A percentile compares a stretch with the other conserved stretches of the same genome.
Evolutionary conservation across 2,113 vertebrate genomes (phyloP).

Genomic region (Cyprinodon variegatus): DNA sequence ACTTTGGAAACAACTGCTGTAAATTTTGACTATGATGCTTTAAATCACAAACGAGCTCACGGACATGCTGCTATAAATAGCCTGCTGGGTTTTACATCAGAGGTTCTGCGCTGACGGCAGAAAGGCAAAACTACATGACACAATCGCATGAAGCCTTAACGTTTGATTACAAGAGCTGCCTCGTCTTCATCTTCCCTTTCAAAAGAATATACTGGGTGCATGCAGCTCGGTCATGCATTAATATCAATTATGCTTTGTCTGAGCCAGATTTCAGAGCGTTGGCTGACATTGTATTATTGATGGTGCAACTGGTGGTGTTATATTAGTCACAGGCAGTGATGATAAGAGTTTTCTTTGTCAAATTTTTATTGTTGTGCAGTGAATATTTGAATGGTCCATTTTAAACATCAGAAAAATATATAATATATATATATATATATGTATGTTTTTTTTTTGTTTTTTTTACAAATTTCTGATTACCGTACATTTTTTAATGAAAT

Average conservation of each 20-base stretch:
- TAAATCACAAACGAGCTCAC: slow-evolving; percentile 63
- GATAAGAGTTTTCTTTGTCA: neutral
- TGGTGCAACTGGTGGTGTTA: slow-evolving; percentile 3
- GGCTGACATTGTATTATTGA: neutral
- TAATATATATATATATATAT: too few relatives aligned
- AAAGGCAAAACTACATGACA: slow-evolving; percentile 27
- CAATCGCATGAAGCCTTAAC: slow-evolving; percentile 19
- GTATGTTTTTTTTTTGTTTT: neutral
- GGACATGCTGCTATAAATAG: slow-evolving; percentile 72
- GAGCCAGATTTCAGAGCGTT: neutral
- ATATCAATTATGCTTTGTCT: slow-evolving; percentile 5
- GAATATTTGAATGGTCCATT: neutral
- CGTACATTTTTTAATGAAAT: neutral
- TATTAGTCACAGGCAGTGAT: neutral
- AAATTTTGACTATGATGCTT: slow-evolving; percentile 47
- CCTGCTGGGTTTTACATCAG: slow-evolving; percentile 52
- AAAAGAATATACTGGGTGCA: slow-evolving; percentile 1
- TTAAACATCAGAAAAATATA: neutral
- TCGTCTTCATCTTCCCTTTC: slow-evolving; percentile 15
- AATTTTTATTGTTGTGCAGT: neutral
- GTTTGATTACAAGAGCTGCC: slow-evolving; percentile 28
- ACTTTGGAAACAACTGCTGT: slow-evolving; percentile 37
- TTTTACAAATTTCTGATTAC: neutral
- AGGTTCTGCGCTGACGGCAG: slow-evolving; percentile 37
- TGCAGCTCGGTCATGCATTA: slow-evolving; percentile 1